Percentiles rank a stretch among this genome's conserved stretches.
Evolutionary conservation across 2,888 invertebrate species (phyloP).

Genomic region (Hirtodrosophila trivittata): DNA sequence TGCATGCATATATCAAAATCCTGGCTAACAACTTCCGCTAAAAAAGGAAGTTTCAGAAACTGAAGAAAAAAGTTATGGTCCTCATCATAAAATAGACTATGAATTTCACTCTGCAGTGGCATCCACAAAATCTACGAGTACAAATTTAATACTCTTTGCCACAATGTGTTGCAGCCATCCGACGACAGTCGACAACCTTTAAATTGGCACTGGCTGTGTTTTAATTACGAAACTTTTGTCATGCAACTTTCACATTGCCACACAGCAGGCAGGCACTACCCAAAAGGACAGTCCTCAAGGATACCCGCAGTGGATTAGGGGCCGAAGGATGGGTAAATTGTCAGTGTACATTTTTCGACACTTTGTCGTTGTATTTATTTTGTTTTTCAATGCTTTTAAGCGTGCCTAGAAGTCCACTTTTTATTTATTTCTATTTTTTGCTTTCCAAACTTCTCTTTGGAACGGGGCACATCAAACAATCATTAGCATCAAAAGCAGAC

Average conservation of each 20-base stretch:
- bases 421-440: slow-evolving; percentile 1
- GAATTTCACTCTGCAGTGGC: slow-evolving; percentile 45
- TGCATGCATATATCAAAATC: slow-evolving; percentile 32
- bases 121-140: slow-evolving; percentile 4
- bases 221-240: slow-evolving; percentile 73
- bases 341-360: slow-evolving; percentile 24
- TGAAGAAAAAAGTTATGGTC: slow-evolving; percentile 9
- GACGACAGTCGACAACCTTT: slow-evolving; percentile 15
- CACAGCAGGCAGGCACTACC: slow-evolving; percentile 18
- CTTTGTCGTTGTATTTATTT: slow-evolving; percentile 32
- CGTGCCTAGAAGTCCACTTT: background rate
- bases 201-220: slow-evolving; percentile 39
- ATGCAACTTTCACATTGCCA: slow-evolving; percentile 51
- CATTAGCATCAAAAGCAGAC: slow-evolving; percentile 63
- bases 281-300: slow-evolving; percentile 18
- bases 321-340: slow-evolving; percentile 17
- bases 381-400: background rate
- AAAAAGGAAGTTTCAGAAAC: background rate
- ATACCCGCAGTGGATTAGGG: background rate
- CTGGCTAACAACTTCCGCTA: slow-evolving; percentile 46
- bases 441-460: slow-evolving; percentile 20
- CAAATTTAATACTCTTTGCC: slow-evolving; percentile 39
- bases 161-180: slow-evolving; percentile 30
- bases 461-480: slow-evolving; percentile 70
- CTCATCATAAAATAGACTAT: slow-evolving; percentile 45